Percentiles rank a stretch among this genome's conserved stretches.
Conservation (phyloP, 2,113 vertebrate species). For the Alectura lathami region DNA sequence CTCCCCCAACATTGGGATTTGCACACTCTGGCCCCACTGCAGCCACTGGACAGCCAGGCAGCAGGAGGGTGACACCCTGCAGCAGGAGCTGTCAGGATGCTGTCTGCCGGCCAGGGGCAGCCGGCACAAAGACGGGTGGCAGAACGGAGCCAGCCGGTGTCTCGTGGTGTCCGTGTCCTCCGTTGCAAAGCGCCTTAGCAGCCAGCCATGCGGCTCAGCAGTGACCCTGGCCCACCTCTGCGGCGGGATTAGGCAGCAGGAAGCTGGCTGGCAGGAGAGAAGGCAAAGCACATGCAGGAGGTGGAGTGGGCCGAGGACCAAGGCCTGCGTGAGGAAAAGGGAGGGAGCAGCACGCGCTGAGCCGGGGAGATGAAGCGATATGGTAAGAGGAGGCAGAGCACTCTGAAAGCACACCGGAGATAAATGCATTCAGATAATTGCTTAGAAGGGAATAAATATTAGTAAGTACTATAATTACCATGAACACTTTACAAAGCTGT, state of each 20-base stretch:
- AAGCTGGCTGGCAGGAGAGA: background rate
- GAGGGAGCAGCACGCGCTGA: background rate
- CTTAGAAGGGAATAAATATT: conserved; percentile 54
- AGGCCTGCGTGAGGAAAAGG: background rate
- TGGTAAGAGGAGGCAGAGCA: background rate
- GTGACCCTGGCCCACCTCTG: background rate
- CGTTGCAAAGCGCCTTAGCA: background rate
- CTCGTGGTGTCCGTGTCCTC: background rate
- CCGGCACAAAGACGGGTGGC: background rate
- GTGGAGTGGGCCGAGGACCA: background rate
- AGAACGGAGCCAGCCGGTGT: background rate
- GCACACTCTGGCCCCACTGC: background rate
- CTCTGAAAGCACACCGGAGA: conserved; percentile 15
- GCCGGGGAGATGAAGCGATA: background rate
- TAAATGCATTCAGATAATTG: conserved; percentile 29
- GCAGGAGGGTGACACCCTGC: conserved; percentile 50
- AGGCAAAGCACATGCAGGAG: background rate
- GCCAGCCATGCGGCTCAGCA: background rate
- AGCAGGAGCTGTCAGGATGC: background rate
- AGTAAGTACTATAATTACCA: conserved; percentile 63
- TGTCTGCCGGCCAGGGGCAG: conserved; percentile 5
- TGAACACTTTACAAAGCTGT: background rate
- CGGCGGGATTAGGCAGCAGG: background rate
- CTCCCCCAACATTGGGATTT: background rate
- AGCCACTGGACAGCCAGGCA: background rate